Conservation (phyloP, 2,113 vertebrate genomes). For the Mugil cephalus region DNA sequence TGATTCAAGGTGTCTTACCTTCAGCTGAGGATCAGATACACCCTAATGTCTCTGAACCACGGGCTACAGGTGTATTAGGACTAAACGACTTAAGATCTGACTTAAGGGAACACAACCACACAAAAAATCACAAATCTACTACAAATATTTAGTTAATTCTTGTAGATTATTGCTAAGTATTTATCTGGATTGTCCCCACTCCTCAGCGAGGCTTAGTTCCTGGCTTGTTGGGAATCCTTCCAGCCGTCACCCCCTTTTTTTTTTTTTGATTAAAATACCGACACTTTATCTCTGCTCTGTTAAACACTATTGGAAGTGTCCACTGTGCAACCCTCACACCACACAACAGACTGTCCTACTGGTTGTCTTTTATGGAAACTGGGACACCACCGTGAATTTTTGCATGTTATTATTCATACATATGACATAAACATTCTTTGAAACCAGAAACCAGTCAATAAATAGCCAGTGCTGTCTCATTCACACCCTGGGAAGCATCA, state of each 20-base stretch:
- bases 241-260: not conserved
- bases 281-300: not conserved
- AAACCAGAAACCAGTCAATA: too few relatives aligned
- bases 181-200: too few relatives aligned
- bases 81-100: too few relatives aligned
- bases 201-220: too few relatives aligned
- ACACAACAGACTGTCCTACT: too few relatives aligned
- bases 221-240: not conserved
- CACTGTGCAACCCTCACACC: too few relatives aligned
- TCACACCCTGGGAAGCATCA: not conserved
- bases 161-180: too few relatives aligned
- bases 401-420: not conserved
- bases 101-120: not conserved
- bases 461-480: not conserved
- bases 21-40: slow-evolving; percentile 1
- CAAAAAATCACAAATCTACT: not conserved
- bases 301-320: not conserved
- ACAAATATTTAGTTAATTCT: not conserved
- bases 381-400: not conserved
- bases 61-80: not conserved
- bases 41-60: not conserved
- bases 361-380: not conserved
- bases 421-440: too few relatives aligned
- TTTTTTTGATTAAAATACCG: not conserved
- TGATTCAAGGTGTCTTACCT: not conserved